phyloP scores from a whole-genome alignment of 2,797 vertebrate genomes.

The Enteromius radiatus region DNA sequence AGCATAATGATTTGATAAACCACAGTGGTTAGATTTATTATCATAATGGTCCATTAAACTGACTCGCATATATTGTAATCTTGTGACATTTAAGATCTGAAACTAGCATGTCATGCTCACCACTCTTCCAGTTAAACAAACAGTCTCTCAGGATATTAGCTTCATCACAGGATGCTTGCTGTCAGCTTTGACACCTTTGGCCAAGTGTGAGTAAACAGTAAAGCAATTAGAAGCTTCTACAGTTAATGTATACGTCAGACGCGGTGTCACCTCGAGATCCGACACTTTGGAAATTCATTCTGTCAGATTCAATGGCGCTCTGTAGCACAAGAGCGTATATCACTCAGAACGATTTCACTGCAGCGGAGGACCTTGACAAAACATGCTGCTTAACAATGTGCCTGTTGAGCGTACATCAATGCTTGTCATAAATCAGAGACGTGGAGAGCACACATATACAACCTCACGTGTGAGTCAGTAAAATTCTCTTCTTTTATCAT shows the following conservation, averaged over 20 bases:
- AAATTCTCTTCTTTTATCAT: not conserved
- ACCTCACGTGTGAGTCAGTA: not conserved
- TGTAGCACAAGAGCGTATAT: not conserved
- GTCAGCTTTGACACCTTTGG: slow-evolving; percentile 33
- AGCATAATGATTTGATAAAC: not conserved
- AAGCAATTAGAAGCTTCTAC: slow-evolving; percentile 19
- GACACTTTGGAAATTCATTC: not conserved
- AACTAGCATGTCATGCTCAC: not conserved
- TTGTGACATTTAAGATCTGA: not conserved
- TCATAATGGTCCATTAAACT: not conserved
- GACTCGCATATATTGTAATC: not conserved
- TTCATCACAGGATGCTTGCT: slow-evolving; percentile 37
- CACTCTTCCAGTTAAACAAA: slow-evolving; percentile 16
- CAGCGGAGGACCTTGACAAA: slow-evolving; percentile 28
- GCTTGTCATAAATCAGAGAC: slow-evolving; percentile 44
- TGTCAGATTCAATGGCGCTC: not conserved
- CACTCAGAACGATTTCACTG: slow-evolving; percentile 22
- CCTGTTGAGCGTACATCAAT: slow-evolving; percentile 36
- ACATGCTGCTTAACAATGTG: slow-evolving; percentile 40
- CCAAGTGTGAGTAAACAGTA: slow-evolving; percentile 32
- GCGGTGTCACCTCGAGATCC: not conserved
- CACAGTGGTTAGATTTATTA: not conserved
- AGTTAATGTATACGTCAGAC: slow-evolving; percentile 14
- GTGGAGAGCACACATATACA: not conserved
- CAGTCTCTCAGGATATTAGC: slow-evolving; percentile 43